Percentiles rank a stretch among this genome's conserved stretches.
phyloP scores from a whole-genome alignment of 1,140 invertebrate species.

The Brachystomella parvula region DNA sequence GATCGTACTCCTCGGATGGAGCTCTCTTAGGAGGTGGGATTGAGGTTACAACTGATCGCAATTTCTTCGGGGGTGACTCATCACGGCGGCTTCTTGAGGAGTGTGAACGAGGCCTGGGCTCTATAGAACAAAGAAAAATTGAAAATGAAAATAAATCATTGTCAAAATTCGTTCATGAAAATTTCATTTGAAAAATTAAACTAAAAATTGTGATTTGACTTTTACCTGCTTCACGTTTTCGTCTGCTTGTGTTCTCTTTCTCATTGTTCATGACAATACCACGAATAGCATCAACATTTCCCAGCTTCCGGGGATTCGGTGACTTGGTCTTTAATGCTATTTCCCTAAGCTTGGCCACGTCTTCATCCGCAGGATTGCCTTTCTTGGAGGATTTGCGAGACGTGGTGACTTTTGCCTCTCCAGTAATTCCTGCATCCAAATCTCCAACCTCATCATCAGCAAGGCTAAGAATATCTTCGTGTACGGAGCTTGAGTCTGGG shows the following conservation, averaged over 20 bases:
- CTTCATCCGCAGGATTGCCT: neutral
- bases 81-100: neutral
- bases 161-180: no score
- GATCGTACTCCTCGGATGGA: neutral
- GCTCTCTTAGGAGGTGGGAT: neutral
- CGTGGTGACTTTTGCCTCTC: neutral
- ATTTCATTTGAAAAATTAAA: no score
- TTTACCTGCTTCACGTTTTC: neutral
- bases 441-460: neutral
- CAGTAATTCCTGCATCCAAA: neutral
- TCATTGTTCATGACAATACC: neutral
- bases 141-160: no score
- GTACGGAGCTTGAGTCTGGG: no score
- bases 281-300: neutral
- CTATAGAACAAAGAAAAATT: no score
- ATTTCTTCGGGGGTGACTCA: neutral
- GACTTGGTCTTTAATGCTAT: neutral
- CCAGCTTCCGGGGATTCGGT: neutral
- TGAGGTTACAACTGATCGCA: neutral
- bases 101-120: no score
- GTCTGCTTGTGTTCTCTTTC: neutral
- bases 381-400: no score
- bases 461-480: conserved; percentile 2
- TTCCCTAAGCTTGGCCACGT: neutral
- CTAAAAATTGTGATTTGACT: no score